A percentile compares a stretch with the other conserved stretches of the same genome.
Evolutionary conservation across 2,113 vertebrate genomes (phyloP).

Genomic region (Procavia capensis): DNA sequence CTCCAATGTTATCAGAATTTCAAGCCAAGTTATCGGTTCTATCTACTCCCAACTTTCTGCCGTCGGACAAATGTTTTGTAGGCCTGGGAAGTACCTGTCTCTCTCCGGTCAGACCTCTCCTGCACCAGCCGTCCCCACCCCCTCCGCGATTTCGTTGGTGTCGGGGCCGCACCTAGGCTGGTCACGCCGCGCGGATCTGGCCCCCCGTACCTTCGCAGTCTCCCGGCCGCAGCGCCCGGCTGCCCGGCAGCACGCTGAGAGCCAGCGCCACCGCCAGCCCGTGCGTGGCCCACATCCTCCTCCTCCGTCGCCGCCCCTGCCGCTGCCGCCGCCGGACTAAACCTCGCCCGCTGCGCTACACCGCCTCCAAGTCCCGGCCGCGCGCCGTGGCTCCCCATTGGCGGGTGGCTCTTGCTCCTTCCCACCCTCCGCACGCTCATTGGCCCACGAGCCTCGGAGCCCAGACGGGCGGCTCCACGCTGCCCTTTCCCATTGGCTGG

Average conservation of each 20-base stretch:
- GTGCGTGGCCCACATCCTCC: constrained; percentile 89
- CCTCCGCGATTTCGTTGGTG: no score
- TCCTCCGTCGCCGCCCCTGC: neutral
- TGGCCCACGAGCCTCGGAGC: constrained; percentile 71
- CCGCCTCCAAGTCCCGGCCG: constrained; percentile 66
- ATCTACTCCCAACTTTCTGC: neutral
- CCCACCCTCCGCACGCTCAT: constrained; percentile 10
- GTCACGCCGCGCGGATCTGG: neutral
- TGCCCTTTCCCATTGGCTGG: constrained; percentile 79
- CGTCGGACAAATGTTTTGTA: neutral
- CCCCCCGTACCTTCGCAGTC: constrained; percentile 94
- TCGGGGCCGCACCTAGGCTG: neutral
- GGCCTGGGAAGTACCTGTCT: neutral
- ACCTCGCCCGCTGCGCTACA: constrained; percentile 64
- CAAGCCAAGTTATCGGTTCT: neutral
- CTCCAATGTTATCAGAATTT: neutral
- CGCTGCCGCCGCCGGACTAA: constrained; percentile 52
- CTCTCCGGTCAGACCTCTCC: neutral
- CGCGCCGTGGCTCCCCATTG: constrained; percentile 83
- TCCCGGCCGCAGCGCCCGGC: constrained; percentile 89
- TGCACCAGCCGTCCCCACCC: neutral
- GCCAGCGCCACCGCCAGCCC: constrained; percentile 91
- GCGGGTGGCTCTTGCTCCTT: constrained; percentile 8
- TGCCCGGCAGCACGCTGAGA: constrained; percentile 86
- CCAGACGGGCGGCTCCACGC: constrained; percentile 73